phyloP scores from a whole-genome alignment of 2,888 invertebrate species.

The Sclerodermus sp. region DNA sequence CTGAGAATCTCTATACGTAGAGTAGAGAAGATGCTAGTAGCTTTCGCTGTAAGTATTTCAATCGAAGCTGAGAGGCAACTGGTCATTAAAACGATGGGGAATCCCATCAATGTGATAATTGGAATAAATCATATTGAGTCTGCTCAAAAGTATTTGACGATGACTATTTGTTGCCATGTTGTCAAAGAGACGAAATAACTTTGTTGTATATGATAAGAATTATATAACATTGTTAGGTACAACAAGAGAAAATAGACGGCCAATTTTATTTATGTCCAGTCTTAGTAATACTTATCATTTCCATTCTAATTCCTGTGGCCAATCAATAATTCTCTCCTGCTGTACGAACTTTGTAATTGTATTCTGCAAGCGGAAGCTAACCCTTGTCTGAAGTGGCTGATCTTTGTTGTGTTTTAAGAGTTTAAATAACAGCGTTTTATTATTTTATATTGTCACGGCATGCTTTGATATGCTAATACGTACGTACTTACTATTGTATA shows the following conservation, averaged over 20 bases:
- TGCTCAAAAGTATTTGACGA: constrained; percentile 18
- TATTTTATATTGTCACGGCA: constrained; percentile 50
- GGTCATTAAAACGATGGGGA: neutral
- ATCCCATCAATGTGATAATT: constrained; percentile 2
- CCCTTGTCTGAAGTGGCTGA: constrained; percentile 52
- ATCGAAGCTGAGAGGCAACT: neutral
- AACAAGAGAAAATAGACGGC: constrained; percentile 1
- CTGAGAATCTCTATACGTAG: neutral
- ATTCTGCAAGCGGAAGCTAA: constrained; percentile 43
- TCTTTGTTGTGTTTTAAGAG: constrained; percentile 57
- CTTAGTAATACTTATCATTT: too few relatives aligned
- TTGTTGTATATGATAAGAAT: constrained; percentile 40
- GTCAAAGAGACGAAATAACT: constrained; percentile 29
- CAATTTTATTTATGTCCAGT: constrained; percentile 15
- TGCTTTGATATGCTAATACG: constrained; percentile 44
- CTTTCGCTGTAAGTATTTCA: neutral
- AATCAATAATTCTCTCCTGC: too few relatives aligned
- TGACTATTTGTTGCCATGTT: constrained; percentile 40
- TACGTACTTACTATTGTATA: constrained; percentile 17
- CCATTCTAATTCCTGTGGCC: too few relatives aligned
- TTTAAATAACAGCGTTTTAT: constrained; percentile 55
- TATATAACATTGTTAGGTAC: constrained; percentile 39
- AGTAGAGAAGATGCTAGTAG: constrained; percentile 5
- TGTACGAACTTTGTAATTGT: neutral
- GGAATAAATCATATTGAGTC: constrained; percentile 36